A percentile compares a stretch with the other conserved stretches of the same genome.
These are phyloP conservation scores for Cyanoderma ruficeps DNA, from an alignment of 2,113 vertebrate species.

Conservation along the genomic window DNA sequence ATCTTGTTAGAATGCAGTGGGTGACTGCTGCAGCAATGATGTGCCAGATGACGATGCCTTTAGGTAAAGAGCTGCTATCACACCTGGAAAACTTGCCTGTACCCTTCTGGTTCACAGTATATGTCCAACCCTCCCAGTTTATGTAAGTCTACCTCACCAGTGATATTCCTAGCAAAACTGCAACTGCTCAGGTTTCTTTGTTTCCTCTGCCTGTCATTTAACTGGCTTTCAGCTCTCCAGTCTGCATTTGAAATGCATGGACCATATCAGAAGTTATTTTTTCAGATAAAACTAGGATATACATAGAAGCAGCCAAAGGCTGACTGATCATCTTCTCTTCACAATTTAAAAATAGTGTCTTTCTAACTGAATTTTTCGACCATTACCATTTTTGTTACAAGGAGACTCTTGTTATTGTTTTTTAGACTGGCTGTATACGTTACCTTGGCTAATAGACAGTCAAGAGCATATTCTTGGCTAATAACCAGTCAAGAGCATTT, in stretches of 20 bases:
- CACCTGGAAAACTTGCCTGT: not conserved
- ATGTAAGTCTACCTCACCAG: not conserved
- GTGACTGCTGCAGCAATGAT: not conserved
- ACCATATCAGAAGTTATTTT: not conserved
- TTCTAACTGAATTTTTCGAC: not conserved
- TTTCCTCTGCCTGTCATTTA: not conserved
- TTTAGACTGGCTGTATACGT: not conserved
- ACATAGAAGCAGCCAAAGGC: not conserved
- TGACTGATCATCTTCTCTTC: not conserved
- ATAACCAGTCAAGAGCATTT: not conserved
- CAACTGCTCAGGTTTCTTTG: not conserved
- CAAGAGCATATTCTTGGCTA: not conserved
- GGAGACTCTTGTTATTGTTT: not conserved
- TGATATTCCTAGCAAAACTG: not conserved
- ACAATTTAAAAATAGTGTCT: not conserved
- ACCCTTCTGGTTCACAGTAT: not conserved
- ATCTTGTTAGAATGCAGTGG: not conserved
- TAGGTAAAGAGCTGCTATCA: not conserved
- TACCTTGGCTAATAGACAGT: not conserved
- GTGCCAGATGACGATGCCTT: not conserved
- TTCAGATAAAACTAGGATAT: not conserved
- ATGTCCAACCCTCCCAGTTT: not conserved
- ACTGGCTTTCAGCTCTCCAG: not conserved
- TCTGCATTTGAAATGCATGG: not conserved
- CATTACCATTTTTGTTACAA: not conserved